These are phyloP conservation scores for Drosophila orosa DNA, from an alignment of 1,140 invertebrate genomes.

Conservation along the genomic window DNA sequence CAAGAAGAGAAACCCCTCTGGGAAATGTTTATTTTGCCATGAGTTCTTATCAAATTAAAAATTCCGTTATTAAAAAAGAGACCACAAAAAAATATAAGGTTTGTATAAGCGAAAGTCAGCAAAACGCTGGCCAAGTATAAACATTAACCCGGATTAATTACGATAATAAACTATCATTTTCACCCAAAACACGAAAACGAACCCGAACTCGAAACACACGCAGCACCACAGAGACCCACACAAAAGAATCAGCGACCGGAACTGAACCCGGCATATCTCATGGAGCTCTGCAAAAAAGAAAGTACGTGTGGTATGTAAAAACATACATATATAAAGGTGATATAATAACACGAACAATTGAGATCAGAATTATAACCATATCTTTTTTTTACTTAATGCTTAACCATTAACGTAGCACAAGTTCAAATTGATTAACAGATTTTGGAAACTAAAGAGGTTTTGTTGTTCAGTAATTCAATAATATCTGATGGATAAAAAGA, in stretches of 20 bases:
- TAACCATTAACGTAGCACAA: background rate
- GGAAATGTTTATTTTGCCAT: slow-evolving; percentile 28
- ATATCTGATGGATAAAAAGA: background rate
- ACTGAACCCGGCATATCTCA: slow-evolving; percentile 48
- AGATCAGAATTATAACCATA: background rate
- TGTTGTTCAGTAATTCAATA: background rate
- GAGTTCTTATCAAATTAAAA: slow-evolving; percentile 48
- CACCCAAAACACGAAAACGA: slow-evolving; percentile 57
- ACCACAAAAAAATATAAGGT: background rate
- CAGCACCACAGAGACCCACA: slow-evolving; percentile 3
- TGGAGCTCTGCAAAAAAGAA: slow-evolving; percentile 49
- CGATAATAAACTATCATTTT: slow-evolving; percentile 75
- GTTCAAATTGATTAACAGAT: background rate
- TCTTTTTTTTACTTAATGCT: background rate
- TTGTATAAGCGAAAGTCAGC: slow-evolving; percentile 65
- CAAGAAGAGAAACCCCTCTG: slow-evolving; percentile 15
- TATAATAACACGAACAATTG: slow-evolving; percentile 20
- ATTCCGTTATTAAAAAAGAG: slow-evolving; percentile 35
- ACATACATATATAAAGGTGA: slow-evolving; percentile 9
- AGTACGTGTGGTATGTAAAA: slow-evolving; percentile 16
- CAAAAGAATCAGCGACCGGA: slow-evolving; percentile 75
- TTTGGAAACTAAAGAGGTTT: background rate
- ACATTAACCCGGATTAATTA: slow-evolving; percentile 75
- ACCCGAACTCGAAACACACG: slow-evolving; percentile 11
- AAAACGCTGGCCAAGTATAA: slow-evolving; percentile 43